These are phyloP conservation scores for Littorina saxatilis DNA, from an alignment of 1,140 invertebrate species.

Conservation along the genomic window DNA sequence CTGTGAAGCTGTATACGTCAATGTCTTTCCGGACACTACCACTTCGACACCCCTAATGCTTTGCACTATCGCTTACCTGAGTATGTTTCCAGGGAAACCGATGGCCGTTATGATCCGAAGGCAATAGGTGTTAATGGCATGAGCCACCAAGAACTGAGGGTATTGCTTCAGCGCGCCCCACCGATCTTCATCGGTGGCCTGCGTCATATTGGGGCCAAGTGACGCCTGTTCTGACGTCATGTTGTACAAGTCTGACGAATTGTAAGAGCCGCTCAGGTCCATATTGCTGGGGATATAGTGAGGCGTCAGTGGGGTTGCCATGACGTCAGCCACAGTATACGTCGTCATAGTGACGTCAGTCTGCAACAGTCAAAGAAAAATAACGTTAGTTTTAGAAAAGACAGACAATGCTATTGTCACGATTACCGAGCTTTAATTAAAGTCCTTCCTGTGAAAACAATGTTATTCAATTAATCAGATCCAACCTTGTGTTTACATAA, in stretches of 20 bases:
- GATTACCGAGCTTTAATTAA: neutral
- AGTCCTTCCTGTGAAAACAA: no score
- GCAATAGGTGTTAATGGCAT: slow-evolving; percentile 62
- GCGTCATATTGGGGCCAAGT: neutral
- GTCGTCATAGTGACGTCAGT: neutral
- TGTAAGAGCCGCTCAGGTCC: no score
- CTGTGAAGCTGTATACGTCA: no score
- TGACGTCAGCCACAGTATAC: neutral
- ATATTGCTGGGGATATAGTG: neutral
- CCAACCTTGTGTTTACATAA: neutral
- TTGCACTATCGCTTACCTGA: neutral
- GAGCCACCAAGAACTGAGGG: slow-evolving; percentile 33
- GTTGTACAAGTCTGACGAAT: neutral
- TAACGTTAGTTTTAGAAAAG: neutral
- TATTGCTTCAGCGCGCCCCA: slow-evolving; percentile 36
- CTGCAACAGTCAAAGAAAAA: neutral
- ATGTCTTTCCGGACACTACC: no score
- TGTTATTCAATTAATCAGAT: neutral
- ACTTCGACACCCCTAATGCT: no score
- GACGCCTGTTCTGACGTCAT: neutral
- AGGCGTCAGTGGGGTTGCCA: neutral
- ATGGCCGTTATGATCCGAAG: slow-evolving; percentile 57
- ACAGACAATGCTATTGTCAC: neutral
- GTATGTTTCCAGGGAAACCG: slow-evolving; percentile 61
- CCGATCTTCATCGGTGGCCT: neutral